Percentiles rank a stretch among this genome's conserved stretches.
Evolutionary conservation across 2,888 invertebrate genomes (phyloP).

Genomic region (Oscheius sp.): DNA sequence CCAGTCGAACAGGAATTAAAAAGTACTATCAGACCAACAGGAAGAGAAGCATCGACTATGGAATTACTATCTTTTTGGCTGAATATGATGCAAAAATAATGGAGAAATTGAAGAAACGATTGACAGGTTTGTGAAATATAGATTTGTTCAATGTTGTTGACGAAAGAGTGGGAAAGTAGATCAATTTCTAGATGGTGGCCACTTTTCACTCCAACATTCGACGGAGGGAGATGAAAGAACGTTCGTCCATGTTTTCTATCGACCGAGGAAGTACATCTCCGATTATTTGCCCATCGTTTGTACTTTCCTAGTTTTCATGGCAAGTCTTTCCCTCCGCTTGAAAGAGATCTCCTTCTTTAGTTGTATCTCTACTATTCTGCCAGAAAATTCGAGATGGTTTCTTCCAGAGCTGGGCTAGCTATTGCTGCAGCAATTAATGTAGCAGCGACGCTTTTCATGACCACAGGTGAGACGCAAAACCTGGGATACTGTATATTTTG

Average conservation of each 20-base stretch:
- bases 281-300: slow-evolving; percentile 61
- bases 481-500: not conserved
- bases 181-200: slow-evolving; percentile 4
- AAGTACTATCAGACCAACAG: slow-evolving; percentile 62
- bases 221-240: slow-evolving; percentile 56
- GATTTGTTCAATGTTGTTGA: too few relatives aligned
- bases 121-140: not conserved
- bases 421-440: slow-evolving; percentile 79
- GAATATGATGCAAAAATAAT: slow-evolving; percentile 37
- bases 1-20: slow-evolving; percentile 59
- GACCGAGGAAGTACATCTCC: slow-evolving; percentile 61
- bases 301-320: slow-evolving; percentile 59
- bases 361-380: slow-evolving; percentile 65
- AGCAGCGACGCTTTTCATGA: slow-evolving; percentile 43
- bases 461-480: slow-evolving; percentile 34
- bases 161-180: not conserved
- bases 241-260: slow-evolving; percentile 64
- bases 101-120: not conserved
- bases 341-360: slow-evolving; percentile 33
- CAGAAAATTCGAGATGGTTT: slow-evolving; percentile 90
- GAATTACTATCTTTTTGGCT: slow-evolving; percentile 52
- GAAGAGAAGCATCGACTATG: slow-evolving; percentile 60
- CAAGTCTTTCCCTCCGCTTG: slow-evolving; percentile 15
- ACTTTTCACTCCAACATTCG: slow-evolving; percentile 33
- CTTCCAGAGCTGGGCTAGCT: slow-evolving; percentile 85